phyloP scores from a whole-genome alignment of 2,888 invertebrate genomes.

The Bellardia bayeri region DNA sequence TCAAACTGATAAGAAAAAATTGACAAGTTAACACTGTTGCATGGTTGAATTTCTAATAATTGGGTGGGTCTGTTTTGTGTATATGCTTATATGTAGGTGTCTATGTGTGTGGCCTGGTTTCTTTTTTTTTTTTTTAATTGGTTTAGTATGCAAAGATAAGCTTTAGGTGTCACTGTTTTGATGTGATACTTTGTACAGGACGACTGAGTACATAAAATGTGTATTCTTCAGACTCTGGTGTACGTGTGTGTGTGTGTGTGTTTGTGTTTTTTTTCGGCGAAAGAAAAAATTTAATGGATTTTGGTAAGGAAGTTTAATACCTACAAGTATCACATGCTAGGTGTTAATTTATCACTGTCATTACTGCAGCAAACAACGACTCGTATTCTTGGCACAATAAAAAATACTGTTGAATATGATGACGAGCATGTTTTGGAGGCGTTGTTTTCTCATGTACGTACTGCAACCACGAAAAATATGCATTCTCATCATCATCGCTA shows the following conservation, averaged over 20 bases:
- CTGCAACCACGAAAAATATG: constrained; percentile 52
- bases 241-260: background rate
- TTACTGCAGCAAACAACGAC: constrained; percentile 35
- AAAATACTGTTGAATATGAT: constrained; percentile 44
- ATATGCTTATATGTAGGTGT: background rate
- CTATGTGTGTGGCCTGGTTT: background rate
- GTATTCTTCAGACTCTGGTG: constrained; percentile 32
- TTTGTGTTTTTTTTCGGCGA: background rate
- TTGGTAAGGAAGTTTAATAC: constrained; percentile 53
- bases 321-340: constrained; percentile 53
- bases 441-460: constrained; percentile 33
- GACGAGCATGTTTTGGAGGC: constrained; percentile 37
- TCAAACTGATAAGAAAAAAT: constrained; percentile 21
- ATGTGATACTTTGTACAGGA: constrained; percentile 65
- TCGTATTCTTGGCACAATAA: constrained; percentile 24
- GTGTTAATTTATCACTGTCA: constrained; percentile 73
- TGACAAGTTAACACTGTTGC: constrained; percentile 43
- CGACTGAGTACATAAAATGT: constrained; percentile 39
- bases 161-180: constrained; percentile 65
- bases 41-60: constrained; percentile 15
- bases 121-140: constrained; percentile 54
- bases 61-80: background rate
- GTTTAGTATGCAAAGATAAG: constrained; percentile 66
- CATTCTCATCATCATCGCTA: constrained; percentile 52
- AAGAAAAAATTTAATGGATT: constrained; percentile 61